These are phyloP conservation scores for Trachymyrmex septentrionalis DNA, from an alignment of 1,140 invertebrate genomes.

Conservation along the genomic window DNA sequence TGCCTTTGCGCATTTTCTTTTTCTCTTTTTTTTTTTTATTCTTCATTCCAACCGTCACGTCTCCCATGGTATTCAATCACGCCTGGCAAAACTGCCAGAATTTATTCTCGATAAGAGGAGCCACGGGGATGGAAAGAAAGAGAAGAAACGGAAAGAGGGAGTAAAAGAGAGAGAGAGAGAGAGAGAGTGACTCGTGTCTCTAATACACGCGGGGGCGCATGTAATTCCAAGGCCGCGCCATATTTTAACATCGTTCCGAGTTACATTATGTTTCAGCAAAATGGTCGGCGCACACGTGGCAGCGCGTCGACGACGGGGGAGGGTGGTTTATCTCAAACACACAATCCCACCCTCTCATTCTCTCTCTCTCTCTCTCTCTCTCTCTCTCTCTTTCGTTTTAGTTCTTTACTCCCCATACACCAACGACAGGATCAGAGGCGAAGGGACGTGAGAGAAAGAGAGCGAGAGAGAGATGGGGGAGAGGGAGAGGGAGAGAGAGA, in stretches of 20 bases:
- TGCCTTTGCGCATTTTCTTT: conserved; percentile 25
- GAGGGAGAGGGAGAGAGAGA: not conserved
- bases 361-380: not conserved
- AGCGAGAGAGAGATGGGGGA: conserved; percentile 10
- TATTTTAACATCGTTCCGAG: conserved; percentile 84
- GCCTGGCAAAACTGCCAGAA: conserved; percentile 70
- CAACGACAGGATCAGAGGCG: conserved; percentile 22
- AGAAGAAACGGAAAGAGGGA: too few relatives aligned
- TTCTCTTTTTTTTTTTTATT: conserved; percentile 40
- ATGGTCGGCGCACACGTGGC: conserved; percentile 86
- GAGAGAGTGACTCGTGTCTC: conserved; percentile 55
- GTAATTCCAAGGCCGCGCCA: conserved; percentile 80
- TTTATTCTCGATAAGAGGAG: conserved; percentile 68
- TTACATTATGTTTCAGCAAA: conserved; percentile 85
- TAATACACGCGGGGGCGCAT: conserved; percentile 75
- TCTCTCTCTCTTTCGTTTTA: not conserved
- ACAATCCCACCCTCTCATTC: conserved; percentile 76
- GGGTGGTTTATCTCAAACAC: conserved; percentile 86
- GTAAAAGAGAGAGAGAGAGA: not conserved
- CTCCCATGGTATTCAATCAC: conserved; percentile 68
- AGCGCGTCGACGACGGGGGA: conserved; percentile 76
- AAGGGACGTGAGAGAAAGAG: conserved; percentile 6
- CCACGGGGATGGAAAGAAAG: not conserved
- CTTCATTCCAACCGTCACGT: conserved; percentile 31
- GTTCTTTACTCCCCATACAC: conserved; percentile 54